Percentiles rank a stretch among this genome's conserved stretches.
phyloP scores from a whole-genome alignment of 1,140 invertebrate species.

The Drosophila athabasca region DNA sequence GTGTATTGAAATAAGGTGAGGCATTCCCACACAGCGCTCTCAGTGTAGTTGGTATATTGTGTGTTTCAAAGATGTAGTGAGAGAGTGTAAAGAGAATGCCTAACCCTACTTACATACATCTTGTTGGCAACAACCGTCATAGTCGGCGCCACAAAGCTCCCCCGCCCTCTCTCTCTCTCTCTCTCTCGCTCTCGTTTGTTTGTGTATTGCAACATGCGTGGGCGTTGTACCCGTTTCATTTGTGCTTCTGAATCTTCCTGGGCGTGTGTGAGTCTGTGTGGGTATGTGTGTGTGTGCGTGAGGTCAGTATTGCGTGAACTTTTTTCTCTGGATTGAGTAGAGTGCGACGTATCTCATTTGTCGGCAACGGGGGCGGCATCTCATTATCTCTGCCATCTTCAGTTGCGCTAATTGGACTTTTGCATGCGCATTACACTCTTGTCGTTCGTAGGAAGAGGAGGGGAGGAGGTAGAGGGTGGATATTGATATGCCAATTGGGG shows the following conservation, averaged over 20 bases:
- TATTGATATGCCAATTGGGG: slow-evolving; percentile 41
- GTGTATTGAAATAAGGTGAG: slow-evolving; percentile 2
- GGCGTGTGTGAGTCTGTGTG: not conserved
- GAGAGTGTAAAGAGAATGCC: no score
- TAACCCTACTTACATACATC: no score
- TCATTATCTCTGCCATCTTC: slow-evolving; percentile 28
- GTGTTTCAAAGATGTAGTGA: no score
- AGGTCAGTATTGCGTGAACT: slow-evolving; percentile 67
- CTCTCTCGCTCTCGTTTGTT: slow-evolving; percentile 27
- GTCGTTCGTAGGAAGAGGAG: not conserved
- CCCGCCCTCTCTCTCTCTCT: slow-evolving; percentile 3
- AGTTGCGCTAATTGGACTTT: slow-evolving; percentile 42
- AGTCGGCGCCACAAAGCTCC: slow-evolving; percentile 58
- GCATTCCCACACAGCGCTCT: no score
- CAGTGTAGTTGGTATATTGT: no score
- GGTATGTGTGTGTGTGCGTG: slow-evolving; percentile 39
- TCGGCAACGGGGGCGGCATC: not conserved
- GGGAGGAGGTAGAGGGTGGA: not conserved
- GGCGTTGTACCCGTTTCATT: slow-evolving; percentile 57
- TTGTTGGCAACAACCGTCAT: no score
- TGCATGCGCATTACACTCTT: slow-evolving; percentile 21
- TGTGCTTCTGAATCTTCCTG: slow-evolving; percentile 17
- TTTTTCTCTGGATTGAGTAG: slow-evolving; percentile 40
- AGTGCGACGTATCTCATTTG: no score
- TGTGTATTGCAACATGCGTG: slow-evolving; percentile 65